Conservation (phyloP, 2,797 vertebrate species). For the Danio albolineatus region DNA sequence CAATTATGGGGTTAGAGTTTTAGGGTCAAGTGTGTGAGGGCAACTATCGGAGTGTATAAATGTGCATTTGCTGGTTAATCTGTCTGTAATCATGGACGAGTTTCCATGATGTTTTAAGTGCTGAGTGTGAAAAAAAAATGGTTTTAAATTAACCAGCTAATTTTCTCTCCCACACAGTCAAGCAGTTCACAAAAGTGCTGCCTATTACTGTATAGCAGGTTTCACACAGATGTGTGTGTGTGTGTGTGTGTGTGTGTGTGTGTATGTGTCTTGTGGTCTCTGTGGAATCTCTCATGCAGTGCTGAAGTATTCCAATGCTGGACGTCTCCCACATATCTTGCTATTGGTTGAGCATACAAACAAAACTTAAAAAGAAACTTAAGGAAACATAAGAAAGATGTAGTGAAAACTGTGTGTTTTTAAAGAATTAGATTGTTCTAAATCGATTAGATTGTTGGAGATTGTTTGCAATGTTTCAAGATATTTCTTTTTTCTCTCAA, state of each 20-base stretch:
- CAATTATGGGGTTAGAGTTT: background rate
- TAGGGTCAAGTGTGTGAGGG: background rate
- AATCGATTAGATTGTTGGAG: no score
- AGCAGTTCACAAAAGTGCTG: background rate
- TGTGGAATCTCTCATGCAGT: background rate
- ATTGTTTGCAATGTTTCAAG: background rate
- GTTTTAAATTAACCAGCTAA: background rate
- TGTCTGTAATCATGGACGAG: background rate
- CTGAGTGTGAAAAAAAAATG: slow-evolving; percentile 4
- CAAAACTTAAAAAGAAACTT: background rate
- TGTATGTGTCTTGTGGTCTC: slow-evolving; percentile 15
- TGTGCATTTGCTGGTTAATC: background rate
- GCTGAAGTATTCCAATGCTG: background rate
- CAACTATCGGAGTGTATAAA: background rate
- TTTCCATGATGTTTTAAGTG: background rate
- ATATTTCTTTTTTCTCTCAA: background rate
- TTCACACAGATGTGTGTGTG: background rate
- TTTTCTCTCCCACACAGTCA: slow-evolving; percentile 10
- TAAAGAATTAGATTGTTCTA: no score
- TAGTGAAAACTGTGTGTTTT: background rate
- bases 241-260: slow-evolving; percentile 7
- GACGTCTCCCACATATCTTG: background rate
- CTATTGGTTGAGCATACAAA: background rate
- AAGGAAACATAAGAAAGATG: background rate
- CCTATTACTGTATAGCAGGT: background rate